phyloP scores from a whole-genome alignment of 1,140 invertebrate genomes.

The Meloidogyne chitwoodi region DNA sequence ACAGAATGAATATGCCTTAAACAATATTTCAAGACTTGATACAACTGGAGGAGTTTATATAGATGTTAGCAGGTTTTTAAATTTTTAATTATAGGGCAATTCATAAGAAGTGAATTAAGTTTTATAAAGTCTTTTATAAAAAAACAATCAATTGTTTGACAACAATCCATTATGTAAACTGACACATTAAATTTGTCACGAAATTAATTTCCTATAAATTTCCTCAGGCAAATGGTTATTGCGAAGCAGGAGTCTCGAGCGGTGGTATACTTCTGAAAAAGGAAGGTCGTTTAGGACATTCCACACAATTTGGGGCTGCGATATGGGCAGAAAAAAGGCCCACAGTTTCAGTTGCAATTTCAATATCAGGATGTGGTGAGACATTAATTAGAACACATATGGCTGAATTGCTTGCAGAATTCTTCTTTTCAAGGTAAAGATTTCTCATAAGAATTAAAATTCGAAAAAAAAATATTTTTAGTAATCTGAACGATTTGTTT shows the following conservation, averaged over 20 bases:
- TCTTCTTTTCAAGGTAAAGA: neutral
- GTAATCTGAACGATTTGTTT: constrained; percentile 2
- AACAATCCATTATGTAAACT: too few relatives aligned
- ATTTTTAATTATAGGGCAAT: neutral
- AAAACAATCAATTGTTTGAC: too few relatives aligned
- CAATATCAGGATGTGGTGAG: constrained; percentile 45
- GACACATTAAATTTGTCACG: too few relatives aligned
- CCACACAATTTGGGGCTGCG: constrained; percentile 31
- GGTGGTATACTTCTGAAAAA: constrained; percentile 41
- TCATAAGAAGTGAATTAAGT: too few relatives aligned
- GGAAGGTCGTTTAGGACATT: constrained; percentile 42
- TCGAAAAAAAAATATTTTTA: neutral
- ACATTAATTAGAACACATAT: constrained; percentile 32
- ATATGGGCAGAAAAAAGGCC: constrained; percentile 41
- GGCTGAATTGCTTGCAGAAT: constrained; percentile 32
- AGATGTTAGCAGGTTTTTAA: constrained; percentile 5
- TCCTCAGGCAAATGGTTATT: constrained; percentile 1
- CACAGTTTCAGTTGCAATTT: constrained; percentile 24
- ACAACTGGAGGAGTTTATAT: constrained; percentile 40
- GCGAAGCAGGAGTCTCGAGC: constrained; percentile 30
- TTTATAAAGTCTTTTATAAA: too few relatives aligned
- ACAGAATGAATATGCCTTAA: neutral
- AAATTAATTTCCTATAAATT: too few relatives aligned
- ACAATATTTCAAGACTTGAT: constrained; percentile 18
- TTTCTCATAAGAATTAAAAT: too few relatives aligned